These are phyloP conservation scores for Priocnemis perturbator DNA, from an alignment of 2,888 invertebrate species.

Conservation along the genomic window DNA sequence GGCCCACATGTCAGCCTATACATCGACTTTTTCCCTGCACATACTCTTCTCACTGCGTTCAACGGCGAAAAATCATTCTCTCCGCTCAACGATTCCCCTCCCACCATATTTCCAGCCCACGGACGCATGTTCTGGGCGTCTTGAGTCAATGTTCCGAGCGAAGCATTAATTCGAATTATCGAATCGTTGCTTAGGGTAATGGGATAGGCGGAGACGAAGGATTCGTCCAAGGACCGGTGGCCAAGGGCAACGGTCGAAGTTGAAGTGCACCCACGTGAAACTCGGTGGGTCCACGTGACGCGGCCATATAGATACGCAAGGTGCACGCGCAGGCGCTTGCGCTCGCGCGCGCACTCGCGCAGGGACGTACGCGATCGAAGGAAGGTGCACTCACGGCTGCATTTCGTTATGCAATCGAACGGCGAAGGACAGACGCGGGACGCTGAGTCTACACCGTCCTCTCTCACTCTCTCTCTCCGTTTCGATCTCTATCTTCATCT, in stretches of 20 bases:
- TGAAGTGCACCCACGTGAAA: constrained; percentile 7
- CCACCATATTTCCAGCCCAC: too few relatives aligned
- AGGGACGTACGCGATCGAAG: constrained; percentile 20
- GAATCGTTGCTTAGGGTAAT: too few relatives aligned
- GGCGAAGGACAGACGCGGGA: constrained; percentile 43
- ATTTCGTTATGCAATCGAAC: constrained; percentile 46
- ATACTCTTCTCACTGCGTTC: too few relatives aligned
- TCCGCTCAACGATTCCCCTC: too few relatives aligned
- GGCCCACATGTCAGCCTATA: too few relatives aligned
- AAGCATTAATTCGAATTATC: too few relatives aligned
- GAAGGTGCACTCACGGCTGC: constrained; percentile 8
- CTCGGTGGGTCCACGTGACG: constrained; percentile 6
- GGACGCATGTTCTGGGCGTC: too few relatives aligned
- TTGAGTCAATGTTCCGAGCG: too few relatives aligned
- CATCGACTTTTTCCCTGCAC: too few relatives aligned
- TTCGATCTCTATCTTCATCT: too few relatives aligned
- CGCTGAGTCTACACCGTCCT: constrained; percentile 18
- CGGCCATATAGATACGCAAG: not conserved
- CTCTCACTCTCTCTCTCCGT: too few relatives aligned
- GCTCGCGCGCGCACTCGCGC: not conserved
- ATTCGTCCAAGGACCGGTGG: constrained; percentile 3
- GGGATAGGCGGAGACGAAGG: not conserved
- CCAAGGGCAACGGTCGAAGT: constrained; percentile 6
- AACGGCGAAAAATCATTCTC: too few relatives aligned
- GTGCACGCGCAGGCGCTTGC: not conserved